Percentiles rank a stretch among this genome's conserved stretches.
These are phyloP conservation scores for Perizoma flavofasciatum DNA, from an alignment of 2,888 invertebrate species.

Conservation along the genomic window DNA sequence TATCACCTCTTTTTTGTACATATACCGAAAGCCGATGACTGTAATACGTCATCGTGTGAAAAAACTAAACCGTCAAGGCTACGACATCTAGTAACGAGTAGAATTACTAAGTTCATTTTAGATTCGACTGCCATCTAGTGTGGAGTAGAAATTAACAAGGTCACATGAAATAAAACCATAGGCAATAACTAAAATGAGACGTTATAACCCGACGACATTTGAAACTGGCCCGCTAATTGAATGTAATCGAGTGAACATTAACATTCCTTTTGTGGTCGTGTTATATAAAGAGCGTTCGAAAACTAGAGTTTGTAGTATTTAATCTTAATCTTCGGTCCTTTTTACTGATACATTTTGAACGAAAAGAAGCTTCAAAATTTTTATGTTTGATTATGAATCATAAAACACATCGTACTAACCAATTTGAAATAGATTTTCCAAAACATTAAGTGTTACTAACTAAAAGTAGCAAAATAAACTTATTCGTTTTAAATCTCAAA, in stretches of 20 bases:
- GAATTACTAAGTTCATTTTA: slow-evolving; percentile 25
- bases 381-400: too few species aligned
- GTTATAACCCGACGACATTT: slow-evolving; percentile 20
- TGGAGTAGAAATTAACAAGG: slow-evolving; percentile 48
- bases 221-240: neutral
- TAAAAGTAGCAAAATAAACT: too few species aligned
- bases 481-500: too few species aligned
- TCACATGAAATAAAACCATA: slow-evolving; percentile 60
- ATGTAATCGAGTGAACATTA: neutral
- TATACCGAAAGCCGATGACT: too few species aligned
- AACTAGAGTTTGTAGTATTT: neutral
- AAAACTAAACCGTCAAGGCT: neutral
- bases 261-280: neutral
- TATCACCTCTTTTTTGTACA: too few species aligned
- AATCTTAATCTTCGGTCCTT: neutral
- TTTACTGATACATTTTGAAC: too few species aligned
- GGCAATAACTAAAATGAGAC: slow-evolving; percentile 50
- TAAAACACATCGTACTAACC: too few species aligned
- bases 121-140: slow-evolving; percentile 39
- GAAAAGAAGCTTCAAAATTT: too few species aligned
- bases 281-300: slow-evolving; percentile 1
- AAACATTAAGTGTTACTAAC: too few species aligned
- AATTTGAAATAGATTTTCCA: too few species aligned
- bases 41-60: too few species aligned
- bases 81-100: slow-evolving; percentile 52